Percentiles rank a stretch among this genome's conserved stretches.
Conservation (phyloP, 2,797 vertebrate species). For the Pterois miles region DNA sequence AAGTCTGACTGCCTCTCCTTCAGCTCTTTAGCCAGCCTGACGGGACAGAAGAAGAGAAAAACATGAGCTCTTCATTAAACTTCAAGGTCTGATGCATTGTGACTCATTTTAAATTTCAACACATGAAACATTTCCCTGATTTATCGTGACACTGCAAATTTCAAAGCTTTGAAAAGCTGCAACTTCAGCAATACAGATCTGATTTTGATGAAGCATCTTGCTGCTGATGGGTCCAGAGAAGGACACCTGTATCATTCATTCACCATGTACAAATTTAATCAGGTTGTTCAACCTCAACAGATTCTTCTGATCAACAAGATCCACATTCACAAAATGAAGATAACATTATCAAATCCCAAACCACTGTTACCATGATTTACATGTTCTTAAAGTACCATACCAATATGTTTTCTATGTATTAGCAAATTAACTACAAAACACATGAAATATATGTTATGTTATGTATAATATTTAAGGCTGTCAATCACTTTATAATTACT, state of each 20-base stretch:
- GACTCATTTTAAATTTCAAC: neutral
- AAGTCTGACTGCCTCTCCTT: slow-evolving; percentile 92
- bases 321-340: neutral
- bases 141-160: neutral
- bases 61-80: neutral
- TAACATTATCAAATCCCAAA: neutral
- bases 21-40: slow-evolving; percentile 86
- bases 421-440: too few relatives aligned
- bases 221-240: too few relatives aligned
- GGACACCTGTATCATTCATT: too few relatives aligned
- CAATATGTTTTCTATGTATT: too few relatives aligned
- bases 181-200: neutral
- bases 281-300: neutral
- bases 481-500: too few relatives aligned
- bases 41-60: neutral
- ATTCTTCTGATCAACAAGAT: neutral
- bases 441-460: too few relatives aligned
- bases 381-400: neutral
- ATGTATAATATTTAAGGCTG: too few relatives aligned
- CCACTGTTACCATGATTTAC: neutral
- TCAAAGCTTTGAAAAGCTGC: neutral
- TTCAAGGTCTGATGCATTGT: neutral
- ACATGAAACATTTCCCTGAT: neutral
- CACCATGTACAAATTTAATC: neutral
- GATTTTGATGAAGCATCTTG: neutral